Conservation (phyloP, 2,888 invertebrate genomes). For the Laothoe populi region DNA sequence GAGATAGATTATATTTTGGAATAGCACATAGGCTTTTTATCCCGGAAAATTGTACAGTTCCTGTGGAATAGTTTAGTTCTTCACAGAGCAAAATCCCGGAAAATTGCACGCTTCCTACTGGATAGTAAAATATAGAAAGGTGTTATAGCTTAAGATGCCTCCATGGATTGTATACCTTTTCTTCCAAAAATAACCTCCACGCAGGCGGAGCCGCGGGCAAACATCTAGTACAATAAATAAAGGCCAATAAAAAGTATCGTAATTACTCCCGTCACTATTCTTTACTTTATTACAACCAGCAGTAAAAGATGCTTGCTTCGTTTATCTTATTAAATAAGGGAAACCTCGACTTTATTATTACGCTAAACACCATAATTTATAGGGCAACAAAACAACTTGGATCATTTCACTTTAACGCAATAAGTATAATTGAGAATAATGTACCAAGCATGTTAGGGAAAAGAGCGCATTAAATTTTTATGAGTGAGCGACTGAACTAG, state of each 20-base stretch:
- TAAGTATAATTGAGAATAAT: constrained; percentile 47
- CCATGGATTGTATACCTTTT: too few species aligned
- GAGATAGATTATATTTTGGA: too few species aligned
- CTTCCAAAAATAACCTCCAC: too few species aligned
- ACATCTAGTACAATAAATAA: too few species aligned
- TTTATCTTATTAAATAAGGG: constrained; percentile 48
- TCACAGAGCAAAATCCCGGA: too few species aligned
- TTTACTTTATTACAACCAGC: neutral
- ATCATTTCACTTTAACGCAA: constrained; percentile 45
- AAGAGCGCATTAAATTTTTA: constrained; percentile 20
- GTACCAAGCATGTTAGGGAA: neutral
- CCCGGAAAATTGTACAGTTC: too few species aligned
- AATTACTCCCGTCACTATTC: neutral
- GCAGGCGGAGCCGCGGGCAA: too few species aligned
- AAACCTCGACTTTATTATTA: constrained; percentile 47
- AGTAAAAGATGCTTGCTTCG: neutral
- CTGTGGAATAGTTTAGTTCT: too few species aligned
- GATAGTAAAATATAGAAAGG: too few species aligned
- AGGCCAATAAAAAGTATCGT: neutral
- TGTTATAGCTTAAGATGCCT: too few species aligned
- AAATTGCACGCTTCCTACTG: too few species aligned
- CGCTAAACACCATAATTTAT: constrained; percentile 50
- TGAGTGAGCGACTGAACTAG: constrained; percentile 4
- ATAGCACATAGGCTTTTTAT: too few species aligned
- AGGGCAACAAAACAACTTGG: constrained; percentile 39